Conservation (phyloP, 2,113 vertebrate species). For the Cynoglossus semilaevis region DNA sequence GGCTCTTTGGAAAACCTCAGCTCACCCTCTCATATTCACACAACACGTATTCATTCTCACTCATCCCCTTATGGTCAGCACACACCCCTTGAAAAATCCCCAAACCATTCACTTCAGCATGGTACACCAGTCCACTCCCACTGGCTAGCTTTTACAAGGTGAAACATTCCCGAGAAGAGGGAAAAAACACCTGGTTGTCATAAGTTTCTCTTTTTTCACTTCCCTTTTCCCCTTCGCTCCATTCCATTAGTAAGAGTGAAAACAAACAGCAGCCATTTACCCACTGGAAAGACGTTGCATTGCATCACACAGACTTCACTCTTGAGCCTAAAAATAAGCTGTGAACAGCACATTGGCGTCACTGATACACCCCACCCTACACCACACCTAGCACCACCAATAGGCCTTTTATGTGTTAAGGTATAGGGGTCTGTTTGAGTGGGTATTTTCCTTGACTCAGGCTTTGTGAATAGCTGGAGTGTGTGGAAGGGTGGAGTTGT, state of each 20-base stretch:
- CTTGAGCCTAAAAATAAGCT: conserved; percentile 68
- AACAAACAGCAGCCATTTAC: conserved; percentile 71
- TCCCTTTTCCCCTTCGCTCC: conserved; percentile 43
- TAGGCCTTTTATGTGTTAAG: conserved; percentile 56
- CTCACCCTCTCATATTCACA: conserved; percentile 44
- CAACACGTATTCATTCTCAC: conserved; percentile 47
- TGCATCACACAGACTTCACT: conserved; percentile 66
- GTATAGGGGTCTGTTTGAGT: conserved; percentile 57
- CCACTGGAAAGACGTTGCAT: conserved; percentile 62
- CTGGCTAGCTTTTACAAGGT: conserved; percentile 73
- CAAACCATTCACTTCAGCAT: conserved; percentile 39
- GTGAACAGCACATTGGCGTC: conserved; percentile 61
- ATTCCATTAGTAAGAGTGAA: conserved; percentile 67
- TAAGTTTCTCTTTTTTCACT: conserved; percentile 51
- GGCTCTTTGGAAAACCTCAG: conserved; percentile 37
- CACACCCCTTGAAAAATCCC: conserved; percentile 52
- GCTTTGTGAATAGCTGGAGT: conserved; percentile 55
- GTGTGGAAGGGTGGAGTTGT: conserved; percentile 57
- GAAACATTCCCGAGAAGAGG: conserved; percentile 70
- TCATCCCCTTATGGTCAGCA: conserved; percentile 43
- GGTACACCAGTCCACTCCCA: conserved; percentile 54
- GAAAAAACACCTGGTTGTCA: conserved; percentile 73
- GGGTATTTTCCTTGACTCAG: conserved; percentile 28
- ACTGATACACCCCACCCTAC: conserved; percentile 53
- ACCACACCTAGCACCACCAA: conserved; percentile 57